Evolutionary conservation across 2,888 invertebrate genomes (phyloP).

Genomic region (Catocala fraxini): DNA sequence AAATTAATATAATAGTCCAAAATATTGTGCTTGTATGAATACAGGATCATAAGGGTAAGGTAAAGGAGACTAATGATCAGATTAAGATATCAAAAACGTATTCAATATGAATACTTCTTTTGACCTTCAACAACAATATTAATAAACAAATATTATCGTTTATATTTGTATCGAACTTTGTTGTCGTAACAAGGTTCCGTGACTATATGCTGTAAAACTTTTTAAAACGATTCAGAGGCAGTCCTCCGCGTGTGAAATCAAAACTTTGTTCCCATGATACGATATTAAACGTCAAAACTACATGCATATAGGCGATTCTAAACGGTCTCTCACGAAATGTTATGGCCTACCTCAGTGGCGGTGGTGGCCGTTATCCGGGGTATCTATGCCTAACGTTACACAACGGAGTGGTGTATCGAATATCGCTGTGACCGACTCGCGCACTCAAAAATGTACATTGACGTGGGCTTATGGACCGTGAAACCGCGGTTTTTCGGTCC

Average conservation of each 20-base stretch:
- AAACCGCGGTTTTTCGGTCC: conserved; percentile 66
- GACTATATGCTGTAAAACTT: conserved; percentile 62
- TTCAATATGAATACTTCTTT: conserved; percentile 25
- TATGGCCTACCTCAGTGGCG: conserved; percentile 78
- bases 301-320: conserved; percentile 57
- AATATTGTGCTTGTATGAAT: conserved; percentile 27
- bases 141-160: conserved; percentile 46
- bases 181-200: conserved; percentile 59
- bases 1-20: conserved; percentile 23
- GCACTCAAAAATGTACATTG: conserved; percentile 68
- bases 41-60: conserved; percentile 22
- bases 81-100: conserved; percentile 39
- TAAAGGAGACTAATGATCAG: conserved; percentile 32
- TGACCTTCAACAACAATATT: conserved; percentile 32
- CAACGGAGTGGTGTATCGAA: conserved; percentile 68
- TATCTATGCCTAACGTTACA: conserved; percentile 63
- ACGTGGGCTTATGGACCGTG: conserved; percentile 72
- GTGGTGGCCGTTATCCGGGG: conserved; percentile 63
- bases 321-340: conserved; percentile 71
- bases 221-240: conserved; percentile 53
- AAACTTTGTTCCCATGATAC: conserved; percentile 73
- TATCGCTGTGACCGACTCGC: conserved; percentile 60
- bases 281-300: conserved; percentile 69
- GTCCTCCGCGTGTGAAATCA: conserved; percentile 71
- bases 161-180: conserved; percentile 48